Conservation (phyloP, 2,888 invertebrate species). For the Eugnorisma glareosa region DNA sequence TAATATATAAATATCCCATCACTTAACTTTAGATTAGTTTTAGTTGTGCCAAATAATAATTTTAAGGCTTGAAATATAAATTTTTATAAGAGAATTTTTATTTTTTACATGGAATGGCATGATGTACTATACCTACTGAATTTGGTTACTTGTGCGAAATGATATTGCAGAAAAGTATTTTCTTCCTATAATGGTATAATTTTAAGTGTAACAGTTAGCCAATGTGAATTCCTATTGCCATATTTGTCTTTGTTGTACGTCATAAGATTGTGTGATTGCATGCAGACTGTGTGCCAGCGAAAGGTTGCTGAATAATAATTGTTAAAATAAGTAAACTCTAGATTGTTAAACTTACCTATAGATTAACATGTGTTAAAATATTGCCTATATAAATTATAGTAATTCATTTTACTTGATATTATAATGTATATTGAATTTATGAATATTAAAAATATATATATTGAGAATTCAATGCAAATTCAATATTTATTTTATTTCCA, state of each 20-base stretch:
- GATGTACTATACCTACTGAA: slow-evolving; percentile 79
- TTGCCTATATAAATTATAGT: slow-evolving; percentile 91
- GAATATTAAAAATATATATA: slow-evolving; percentile 91
- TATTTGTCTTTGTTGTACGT: slow-evolving; percentile 84
- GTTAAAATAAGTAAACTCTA: slow-evolving; percentile 86
- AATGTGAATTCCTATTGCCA: slow-evolving; percentile 90
- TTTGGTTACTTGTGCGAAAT: slow-evolving; percentile 83
- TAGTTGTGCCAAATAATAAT: slow-evolving; percentile 83
- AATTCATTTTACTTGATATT: slow-evolving; percentile 91
- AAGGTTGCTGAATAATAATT: slow-evolving; percentile 77
- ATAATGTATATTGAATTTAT: slow-evolving; percentile 91
- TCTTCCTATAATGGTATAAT: slow-evolving; percentile 74
- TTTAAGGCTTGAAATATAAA: slow-evolving; percentile 80
- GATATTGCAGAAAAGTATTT: slow-evolving; percentile 83
- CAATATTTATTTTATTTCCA: slow-evolving; percentile 56
- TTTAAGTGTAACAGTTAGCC: slow-evolving; percentile 78
- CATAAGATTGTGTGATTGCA: slow-evolving; percentile 62
- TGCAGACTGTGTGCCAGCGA: slow-evolving; percentile 45
- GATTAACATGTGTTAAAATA: slow-evolving; percentile 91
- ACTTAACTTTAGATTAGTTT: slow-evolving; percentile 78
- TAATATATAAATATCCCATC: slow-evolving; percentile 86
- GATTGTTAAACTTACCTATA: slow-evolving; percentile 90
- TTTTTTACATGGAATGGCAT: slow-evolving; percentile 84
- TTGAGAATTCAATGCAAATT: slow-evolving; percentile 87
- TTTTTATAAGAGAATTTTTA: slow-evolving; percentile 77